Evolutionary conservation across 1,140 invertebrate species (phyloP).

Genomic region (Caenorhabditis brenneri): DNA sequence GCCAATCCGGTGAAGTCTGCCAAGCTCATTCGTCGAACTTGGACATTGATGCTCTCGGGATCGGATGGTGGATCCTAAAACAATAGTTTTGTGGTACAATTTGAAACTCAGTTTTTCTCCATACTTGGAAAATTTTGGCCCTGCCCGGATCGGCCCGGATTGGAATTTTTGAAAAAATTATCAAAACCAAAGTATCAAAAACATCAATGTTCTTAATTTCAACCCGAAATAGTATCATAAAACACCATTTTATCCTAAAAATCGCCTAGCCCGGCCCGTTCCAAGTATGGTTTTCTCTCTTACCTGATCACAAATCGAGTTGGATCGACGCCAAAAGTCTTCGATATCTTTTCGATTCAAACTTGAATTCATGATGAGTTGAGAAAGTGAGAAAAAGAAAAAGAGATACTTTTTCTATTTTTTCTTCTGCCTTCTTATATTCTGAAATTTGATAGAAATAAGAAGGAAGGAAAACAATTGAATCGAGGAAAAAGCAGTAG

Average conservation of each 20-base stretch:
- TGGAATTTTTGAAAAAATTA: not conserved
- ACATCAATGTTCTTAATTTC: too few relatives aligned
- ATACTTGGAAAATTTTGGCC: too few relatives aligned
- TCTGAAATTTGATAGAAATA: constrained; percentile 32
- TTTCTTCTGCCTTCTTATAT: not conserved
- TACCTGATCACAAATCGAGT: constrained; percentile 51
- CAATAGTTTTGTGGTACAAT: too few relatives aligned
- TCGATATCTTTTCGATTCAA: constrained; percentile 50
- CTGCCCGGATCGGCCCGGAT: too few relatives aligned
- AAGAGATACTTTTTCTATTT: not conserved
- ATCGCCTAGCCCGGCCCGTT: too few relatives aligned
- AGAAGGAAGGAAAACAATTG: constrained; percentile 21
- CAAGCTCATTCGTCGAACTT: constrained; percentile 40
- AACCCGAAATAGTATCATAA: too few relatives aligned
- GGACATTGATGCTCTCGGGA: constrained; percentile 2
- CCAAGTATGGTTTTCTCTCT: not conserved
- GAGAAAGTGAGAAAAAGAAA: not conserved
- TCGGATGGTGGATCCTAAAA: constrained; percentile 20
- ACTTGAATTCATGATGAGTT: not conserved
- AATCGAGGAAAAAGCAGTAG: not conserved
- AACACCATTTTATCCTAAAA: too few relatives aligned
- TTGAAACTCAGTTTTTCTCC: too few relatives aligned
- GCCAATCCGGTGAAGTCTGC: constrained; percentile 46
- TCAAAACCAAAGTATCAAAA: too few relatives aligned
- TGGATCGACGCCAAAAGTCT: constrained; percentile 44